phyloP scores from a whole-genome alignment of 2,888 invertebrate genomes.

The Caenorhabditis uteleia region DNA sequence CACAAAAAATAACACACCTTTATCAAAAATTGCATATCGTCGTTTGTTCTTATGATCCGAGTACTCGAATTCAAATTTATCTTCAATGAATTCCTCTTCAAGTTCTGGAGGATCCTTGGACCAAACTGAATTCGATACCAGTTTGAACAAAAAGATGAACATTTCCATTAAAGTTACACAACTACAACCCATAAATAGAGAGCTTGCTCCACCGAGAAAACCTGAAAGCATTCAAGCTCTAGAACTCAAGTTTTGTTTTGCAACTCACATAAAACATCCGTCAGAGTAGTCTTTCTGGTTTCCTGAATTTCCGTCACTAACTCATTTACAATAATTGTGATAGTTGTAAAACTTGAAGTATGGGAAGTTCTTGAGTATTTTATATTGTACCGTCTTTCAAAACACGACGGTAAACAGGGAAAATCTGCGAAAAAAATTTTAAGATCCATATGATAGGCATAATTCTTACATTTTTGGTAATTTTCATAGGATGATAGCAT shows the following conservation, averaged over 20 bases:
- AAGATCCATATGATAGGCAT: no score
- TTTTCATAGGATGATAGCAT: no score
- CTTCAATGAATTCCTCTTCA: slow-evolving; percentile 17
- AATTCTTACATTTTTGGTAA: not conserved
- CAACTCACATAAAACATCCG: slow-evolving; percentile 45
- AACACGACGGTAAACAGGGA: slow-evolving; percentile 28
- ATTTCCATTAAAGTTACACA: slow-evolving; percentile 55
- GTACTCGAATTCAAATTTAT: slow-evolving; percentile 24
- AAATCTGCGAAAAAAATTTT: no score
- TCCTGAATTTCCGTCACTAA: slow-evolving; percentile 10
- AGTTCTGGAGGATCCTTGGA: slow-evolving; percentile 29
- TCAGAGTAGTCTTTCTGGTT: slow-evolving; percentile 21
- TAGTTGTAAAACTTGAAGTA: not conserved
- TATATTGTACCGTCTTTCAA: slow-evolving; percentile 12
- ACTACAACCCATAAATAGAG: slow-evolving; percentile 53
- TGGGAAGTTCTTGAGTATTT: slow-evolving; percentile 9
- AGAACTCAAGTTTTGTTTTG: slow-evolving; percentile 6
- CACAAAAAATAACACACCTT: slow-evolving; percentile 1
- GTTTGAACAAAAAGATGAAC: slow-evolving; percentile 51
- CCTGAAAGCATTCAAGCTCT: slow-evolving; percentile 19
- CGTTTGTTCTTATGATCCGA: slow-evolving; percentile 22
- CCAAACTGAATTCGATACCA: slow-evolving; percentile 25
- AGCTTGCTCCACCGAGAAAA: slow-evolving; percentile 47
- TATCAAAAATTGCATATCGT: slow-evolving; percentile 25
- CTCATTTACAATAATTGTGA: slow-evolving; percentile 15